Base-by-base conservation (phyloP, 2,888 invertebrate species). In the Hydroisotoma schaefferi region DNA sequence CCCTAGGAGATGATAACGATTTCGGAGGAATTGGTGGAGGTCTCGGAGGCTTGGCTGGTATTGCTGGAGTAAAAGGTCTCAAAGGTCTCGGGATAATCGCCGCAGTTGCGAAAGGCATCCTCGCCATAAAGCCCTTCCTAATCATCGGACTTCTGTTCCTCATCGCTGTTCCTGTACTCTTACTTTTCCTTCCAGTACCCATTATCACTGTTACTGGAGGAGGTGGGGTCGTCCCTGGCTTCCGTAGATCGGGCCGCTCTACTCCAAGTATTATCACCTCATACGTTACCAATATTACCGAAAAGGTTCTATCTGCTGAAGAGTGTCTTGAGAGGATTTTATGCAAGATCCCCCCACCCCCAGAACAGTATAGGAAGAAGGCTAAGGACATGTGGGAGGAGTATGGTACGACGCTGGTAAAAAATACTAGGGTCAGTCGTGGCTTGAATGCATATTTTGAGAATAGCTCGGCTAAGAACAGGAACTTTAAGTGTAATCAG, bases 401-500 rank as follows among this genome's bases (percentile, higher is more conserved):
- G 40, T 68, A 67, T 43, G 72, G 69, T 0, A 54, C 53, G 15
- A 63, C 61, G 28, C 25, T 65, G 15, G 59, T 70, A n/a, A 59
- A 55, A 18, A 64, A 61, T 49, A 10, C 54, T 6, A 59, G 70
- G 28, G 52, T 72, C 3, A 47, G 57, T 23, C 43, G 69, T 33
- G 72, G 69, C 1, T 53, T 72, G 8, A 55, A 56, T 5, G 70
- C 72, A 15, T 72, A 70, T 49, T 72, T 72, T 57, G 68, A 68
- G 22, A 26, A 59, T 2, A 40, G 40, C 6, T 53, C 57, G 1
- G 63, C 56, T 22, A 69, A 70, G 55, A 65, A 67, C 38, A 56
- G 66, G 38, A 61, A 64, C 28, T 61, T 69, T 2, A 72, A 70
- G 57, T 72, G 72, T 49, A 60, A 70, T 43, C 69, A 70, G 44